Evolutionary conservation across 2,113 vertebrate species (phyloP).

Genomic region (Monopterus albus): DNA sequence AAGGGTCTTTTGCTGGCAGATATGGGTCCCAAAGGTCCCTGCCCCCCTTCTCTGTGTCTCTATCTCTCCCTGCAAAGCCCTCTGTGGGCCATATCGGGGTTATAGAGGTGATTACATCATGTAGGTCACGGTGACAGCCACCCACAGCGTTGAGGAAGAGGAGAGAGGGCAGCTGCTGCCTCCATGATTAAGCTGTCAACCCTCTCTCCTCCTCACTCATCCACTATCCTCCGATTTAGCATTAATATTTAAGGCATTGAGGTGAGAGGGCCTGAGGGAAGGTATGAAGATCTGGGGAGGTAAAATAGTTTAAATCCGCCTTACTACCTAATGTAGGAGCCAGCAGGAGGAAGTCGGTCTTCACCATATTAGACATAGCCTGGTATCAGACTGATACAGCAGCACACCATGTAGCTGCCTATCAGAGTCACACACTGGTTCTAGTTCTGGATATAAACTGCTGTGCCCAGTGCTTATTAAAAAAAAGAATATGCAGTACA

Average conservation of each 20-base stretch:
- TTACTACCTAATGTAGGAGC: constrained; percentile 66
- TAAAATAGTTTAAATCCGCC: constrained; percentile 78
- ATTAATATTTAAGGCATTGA: constrained; percentile 81
- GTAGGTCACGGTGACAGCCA: constrained; percentile 80
- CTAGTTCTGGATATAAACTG: constrained; percentile 46
- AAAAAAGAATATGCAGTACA: constrained; percentile 42
- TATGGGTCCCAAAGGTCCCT: constrained; percentile 45
- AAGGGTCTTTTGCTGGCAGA: constrained; percentile 38
- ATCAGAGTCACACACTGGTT: constrained; percentile 48
- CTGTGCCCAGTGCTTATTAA: constrained; percentile 34
- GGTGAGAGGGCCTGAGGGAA: constrained; percentile 78
- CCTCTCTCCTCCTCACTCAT: constrained; percentile 65
- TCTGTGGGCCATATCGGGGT: constrained; percentile 72
- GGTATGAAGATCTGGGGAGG: constrained; percentile 75
- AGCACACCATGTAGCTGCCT: constrained; percentile 52
- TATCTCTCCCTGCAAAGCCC: constrained; percentile 54
- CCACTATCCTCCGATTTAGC: constrained; percentile 67
- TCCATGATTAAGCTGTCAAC: constrained; percentile 82
- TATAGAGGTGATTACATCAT: constrained; percentile 81
- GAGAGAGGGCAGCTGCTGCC: constrained; percentile 63
- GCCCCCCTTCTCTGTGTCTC: constrained; percentile 19
- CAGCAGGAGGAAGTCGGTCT: constrained; percentile 71
- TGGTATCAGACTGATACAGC: constrained; percentile 72
- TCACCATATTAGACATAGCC: constrained; percentile 74
- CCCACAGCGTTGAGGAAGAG: constrained; percentile 67